Percentiles rank a stretch among this genome's conserved stretches.
phyloP scores from a whole-genome alignment of 2,888 invertebrate species.

The Pegoplata infirma region DNA sequence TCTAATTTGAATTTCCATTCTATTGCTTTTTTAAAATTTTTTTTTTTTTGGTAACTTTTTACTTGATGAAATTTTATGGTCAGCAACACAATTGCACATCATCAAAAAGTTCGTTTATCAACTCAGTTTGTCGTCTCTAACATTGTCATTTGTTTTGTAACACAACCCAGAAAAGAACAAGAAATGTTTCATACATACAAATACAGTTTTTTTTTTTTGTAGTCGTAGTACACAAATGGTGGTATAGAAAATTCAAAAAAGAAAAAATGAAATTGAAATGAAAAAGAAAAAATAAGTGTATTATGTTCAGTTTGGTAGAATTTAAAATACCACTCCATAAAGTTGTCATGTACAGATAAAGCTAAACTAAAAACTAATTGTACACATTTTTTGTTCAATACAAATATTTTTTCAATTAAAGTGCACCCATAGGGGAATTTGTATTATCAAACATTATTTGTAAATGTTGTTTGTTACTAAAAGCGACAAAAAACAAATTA shows the following conservation, averaged over 20 bases:
- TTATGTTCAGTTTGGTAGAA: too few species aligned
- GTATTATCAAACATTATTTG: too few species aligned
- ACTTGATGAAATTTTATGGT: constrained; percentile 62
- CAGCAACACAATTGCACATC: constrained; percentile 59
- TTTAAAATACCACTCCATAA: too few species aligned
- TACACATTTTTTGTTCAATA: too few species aligned
- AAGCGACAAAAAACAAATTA: too few species aligned
- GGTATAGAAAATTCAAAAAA: not conserved
- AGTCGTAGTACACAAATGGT: not conserved
- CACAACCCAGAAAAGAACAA: constrained; percentile 37
- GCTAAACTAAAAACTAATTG: too few species aligned
- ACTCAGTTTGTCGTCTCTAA: constrained; percentile 57
- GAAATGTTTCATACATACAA: not conserved
- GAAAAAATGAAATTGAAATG: too few species aligned
- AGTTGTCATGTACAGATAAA: too few species aligned
- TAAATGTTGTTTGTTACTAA: too few species aligned
- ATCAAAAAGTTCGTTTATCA: constrained; percentile 62
- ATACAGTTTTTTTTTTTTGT: not conserved
- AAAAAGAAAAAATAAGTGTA: too few species aligned
- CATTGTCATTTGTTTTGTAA: constrained; percentile 60
- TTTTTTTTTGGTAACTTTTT: constrained; percentile 13
- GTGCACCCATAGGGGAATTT: too few species aligned
- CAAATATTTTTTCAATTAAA: too few species aligned
- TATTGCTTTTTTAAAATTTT: constrained; percentile 6
- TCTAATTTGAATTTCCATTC: constrained; percentile 52